phyloP scores from a whole-genome alignment of 1,140 invertebrate genomes.

The Tyrophagus putrescentiae region DNA sequence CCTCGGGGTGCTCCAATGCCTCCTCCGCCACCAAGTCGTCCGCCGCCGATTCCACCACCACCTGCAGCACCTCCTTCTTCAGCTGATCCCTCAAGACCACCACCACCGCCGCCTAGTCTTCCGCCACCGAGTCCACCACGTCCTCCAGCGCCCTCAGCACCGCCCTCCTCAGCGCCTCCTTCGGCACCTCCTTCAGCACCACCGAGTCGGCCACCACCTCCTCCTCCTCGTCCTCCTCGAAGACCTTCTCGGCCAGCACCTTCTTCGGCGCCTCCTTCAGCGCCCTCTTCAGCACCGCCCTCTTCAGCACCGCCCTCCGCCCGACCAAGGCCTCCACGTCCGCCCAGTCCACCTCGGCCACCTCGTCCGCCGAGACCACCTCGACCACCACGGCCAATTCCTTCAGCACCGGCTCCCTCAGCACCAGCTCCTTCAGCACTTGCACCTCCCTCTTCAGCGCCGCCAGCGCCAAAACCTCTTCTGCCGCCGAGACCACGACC shows the following conservation, averaged over 20 bases:
- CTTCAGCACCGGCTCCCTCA: background rate
- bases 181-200: background rate
- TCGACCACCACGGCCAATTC: background rate
- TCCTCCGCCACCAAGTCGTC: too few relatives aligned
- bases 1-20: too few relatives aligned
- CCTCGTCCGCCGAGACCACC: too few relatives aligned
- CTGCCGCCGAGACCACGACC: background rate
- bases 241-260: background rate
- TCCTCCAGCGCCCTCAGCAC: background rate
- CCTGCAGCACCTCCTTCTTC: too few relatives aligned
- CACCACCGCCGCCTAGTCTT: background rate
- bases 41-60: too few relatives aligned
- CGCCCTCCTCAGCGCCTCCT: background rate
- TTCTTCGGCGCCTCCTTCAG: background rate
- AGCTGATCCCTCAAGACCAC: background rate
- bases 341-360: background rate
- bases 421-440: background rate
- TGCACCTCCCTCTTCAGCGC: background rate
- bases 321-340: background rate
- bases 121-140: background rate
- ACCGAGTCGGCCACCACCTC: background rate
- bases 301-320: background rate
- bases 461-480: background rate
- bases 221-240: background rate
- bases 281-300: background rate